Evolutionary conservation across 2,888 invertebrate genomes (phyloP).

Genomic region (Galerucella calmariensis): DNA sequence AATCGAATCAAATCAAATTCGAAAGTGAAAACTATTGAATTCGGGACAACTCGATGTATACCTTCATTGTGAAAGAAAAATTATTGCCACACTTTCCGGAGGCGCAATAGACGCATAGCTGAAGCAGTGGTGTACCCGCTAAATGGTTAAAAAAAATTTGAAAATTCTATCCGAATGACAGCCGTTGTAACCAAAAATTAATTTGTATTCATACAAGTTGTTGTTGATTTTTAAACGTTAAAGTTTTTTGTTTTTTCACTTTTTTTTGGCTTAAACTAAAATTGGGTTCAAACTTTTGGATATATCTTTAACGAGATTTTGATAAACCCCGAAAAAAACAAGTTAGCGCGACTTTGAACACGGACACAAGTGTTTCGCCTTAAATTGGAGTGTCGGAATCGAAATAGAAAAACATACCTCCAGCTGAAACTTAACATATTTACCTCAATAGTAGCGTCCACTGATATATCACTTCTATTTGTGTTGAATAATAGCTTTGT

Average conservation of each 20-base stretch:
- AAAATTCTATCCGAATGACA: background rate
- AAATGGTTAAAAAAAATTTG: background rate
- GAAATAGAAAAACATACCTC: slow-evolving; percentile 51
- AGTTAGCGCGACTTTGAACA: slow-evolving; percentile 5
- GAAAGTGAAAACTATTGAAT: background rate
- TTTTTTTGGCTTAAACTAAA: too few species aligned
- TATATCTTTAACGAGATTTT: too few species aligned
- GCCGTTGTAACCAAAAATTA: too few species aligned
- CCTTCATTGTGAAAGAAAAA: slow-evolving; percentile 15
- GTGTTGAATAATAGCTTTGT: slow-evolving; percentile 68
- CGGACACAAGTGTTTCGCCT: slow-evolving; percentile 42
- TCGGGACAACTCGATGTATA: background rate
- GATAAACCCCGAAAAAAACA: background rate
- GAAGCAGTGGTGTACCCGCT: background rate
- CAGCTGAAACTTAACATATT: slow-evolving; percentile 49
- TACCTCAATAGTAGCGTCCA: slow-evolving; percentile 70
- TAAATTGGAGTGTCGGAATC: slow-evolving; percentile 50
- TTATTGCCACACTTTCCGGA: background rate
- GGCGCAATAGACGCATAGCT: background rate
- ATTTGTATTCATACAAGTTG: too few species aligned
- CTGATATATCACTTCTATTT: slow-evolving; percentile 65
- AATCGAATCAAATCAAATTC: background rate
- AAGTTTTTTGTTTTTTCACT: too few species aligned
- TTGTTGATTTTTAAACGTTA: too few species aligned
- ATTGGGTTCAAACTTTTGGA: too few species aligned